phyloP scores from a whole-genome alignment of 2,888 invertebrate species.

The Volucella bombylans region DNA sequence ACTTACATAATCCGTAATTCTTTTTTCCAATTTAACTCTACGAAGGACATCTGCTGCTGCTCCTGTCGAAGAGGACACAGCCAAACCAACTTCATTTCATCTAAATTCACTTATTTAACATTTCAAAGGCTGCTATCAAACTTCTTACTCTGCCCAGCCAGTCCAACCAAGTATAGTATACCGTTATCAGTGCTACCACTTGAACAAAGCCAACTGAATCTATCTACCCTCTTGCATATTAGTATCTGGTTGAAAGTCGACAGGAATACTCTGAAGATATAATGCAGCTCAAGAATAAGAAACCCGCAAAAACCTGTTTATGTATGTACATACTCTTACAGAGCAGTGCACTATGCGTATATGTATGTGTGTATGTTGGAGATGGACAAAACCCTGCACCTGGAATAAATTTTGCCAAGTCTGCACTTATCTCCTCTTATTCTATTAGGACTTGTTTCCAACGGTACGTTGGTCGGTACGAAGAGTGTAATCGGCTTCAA shows the following conservation, averaged over 20 bases:
- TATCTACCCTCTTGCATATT: not conserved
- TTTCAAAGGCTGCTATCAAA: slow-evolving; percentile 59
- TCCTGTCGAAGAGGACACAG: slow-evolving; percentile 6
- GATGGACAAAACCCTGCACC: slow-evolving; percentile 41
- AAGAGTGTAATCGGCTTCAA: slow-evolving; percentile 1
- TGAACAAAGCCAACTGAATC: slow-evolving; percentile 35
- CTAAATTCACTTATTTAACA: slow-evolving; percentile 63
- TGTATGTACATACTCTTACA: no score
- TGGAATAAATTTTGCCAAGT: slow-evolving; percentile 62
- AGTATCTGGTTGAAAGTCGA: slow-evolving; percentile 16
- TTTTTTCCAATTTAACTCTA: slow-evolving; percentile 17
- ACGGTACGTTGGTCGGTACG: not conserved
- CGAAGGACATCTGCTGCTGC: slow-evolving; percentile 46
- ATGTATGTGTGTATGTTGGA: slow-evolving; percentile 7
- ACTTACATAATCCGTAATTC: not conserved
- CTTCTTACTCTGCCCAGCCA: slow-evolving; percentile 9
- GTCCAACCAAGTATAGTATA: not conserved
- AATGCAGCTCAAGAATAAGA: slow-evolving; percentile 60
- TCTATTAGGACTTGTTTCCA: not conserved
- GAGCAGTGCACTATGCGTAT: not conserved
- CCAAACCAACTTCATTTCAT: slow-evolving; percentile 41
- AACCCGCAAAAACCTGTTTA: slow-evolving; percentile 2
- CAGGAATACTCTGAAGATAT: slow-evolving; percentile 34
- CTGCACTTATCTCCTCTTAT: slow-evolving; percentile 17
- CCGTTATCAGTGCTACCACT: not conserved